These are phyloP conservation scores for Galeopterus variegatus DNA, from an alignment of 2,113 vertebrate genomes.

Conservation along the genomic window DNA sequence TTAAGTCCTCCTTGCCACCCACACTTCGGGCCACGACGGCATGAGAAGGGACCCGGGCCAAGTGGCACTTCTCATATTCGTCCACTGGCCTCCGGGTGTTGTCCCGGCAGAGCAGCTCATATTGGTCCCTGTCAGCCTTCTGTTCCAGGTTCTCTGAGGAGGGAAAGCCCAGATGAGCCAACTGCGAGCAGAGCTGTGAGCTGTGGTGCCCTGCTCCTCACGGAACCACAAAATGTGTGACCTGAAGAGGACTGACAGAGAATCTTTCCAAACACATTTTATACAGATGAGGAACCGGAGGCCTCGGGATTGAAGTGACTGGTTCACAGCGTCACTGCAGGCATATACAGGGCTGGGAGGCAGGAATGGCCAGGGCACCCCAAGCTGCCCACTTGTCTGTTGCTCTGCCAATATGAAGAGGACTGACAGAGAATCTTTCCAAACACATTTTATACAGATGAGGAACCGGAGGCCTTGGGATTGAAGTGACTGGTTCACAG, in stretches of 20 bases:
- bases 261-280: constrained; percentile 9
- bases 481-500: neutral
- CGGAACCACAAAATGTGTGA: neutral
- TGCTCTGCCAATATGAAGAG: neutral
- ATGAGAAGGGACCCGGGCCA: constrained; percentile 91
- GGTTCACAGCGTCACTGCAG: neutral
- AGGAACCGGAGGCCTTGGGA: neutral
- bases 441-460: neutral
- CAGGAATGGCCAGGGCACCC: neutral
- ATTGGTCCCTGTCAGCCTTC: constrained; percentile 84
- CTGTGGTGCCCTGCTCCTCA: neutral
- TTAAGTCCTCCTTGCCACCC: constrained; percentile 84
- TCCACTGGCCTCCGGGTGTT: constrained; percentile 88
- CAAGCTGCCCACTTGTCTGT: neutral
- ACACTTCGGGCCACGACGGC: constrained; percentile 91
- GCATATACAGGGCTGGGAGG: neutral
- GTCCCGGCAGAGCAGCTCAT: constrained; percentile 94
- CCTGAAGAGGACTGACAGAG: neutral
- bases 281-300: neutral
- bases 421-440: no score
- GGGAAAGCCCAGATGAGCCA: neutral
- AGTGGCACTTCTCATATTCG: constrained; percentile 89
- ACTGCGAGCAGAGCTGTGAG: neutral
- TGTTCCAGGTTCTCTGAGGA: constrained; percentile 80
- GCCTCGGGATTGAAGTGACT: neutral